Evolutionary conservation across 2,888 invertebrate genomes (phyloP), one percentile per base, ranked within the genome.

Genomic region (Prosopocoilus inquinatus): DNA sequence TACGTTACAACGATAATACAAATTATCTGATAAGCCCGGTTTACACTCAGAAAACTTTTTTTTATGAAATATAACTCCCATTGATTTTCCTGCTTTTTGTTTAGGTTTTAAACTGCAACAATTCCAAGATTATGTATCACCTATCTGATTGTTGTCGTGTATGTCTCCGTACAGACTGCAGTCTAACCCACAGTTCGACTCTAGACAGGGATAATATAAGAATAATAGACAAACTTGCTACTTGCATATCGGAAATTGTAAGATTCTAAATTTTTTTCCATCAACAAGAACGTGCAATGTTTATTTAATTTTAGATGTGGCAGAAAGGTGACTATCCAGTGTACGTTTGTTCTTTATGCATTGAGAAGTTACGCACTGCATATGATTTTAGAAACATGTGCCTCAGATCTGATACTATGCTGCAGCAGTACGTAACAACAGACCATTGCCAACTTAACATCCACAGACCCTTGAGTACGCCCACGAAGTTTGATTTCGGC

Each of bases 221-320:
- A 60, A 71, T 72, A 57, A 68, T 67, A 59, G 74, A 73, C 58
- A 75, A 75, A 64, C 63, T 75, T 13, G 57, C 65, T 43, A 68
- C 72, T 47, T 75, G 75, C 62, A 68, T 75, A 38, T 67, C 74
- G 11, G 75, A 75, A 70, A 67, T 75, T 54, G 75, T 75, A 69
- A 69, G 72, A 70, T 20, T 20, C 3, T 4, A 2, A 28, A 28
- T 28, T 28, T 5, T 28, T 28, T 3, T 28, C 20, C 20, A 28
- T 28, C 20, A 5, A 11, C 16, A 38, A 9, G 1, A 12, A 38
- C 2, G 15, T 41, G 7, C 8, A 20, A n/a, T 9, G 16, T 28
- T 9, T 15, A 32, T 15, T 33, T 28, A 32, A 35, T 60, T 67
- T 28, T 53, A 75, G 75, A 64, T 67, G 51, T 75, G 75, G 75